Percentiles rank a stretch among this genome's conserved stretches.
These are phyloP conservation scores for Drosophila pruinosa DNA, from an alignment of 1,140 invertebrate genomes.

Conservation along the genomic window DNA sequence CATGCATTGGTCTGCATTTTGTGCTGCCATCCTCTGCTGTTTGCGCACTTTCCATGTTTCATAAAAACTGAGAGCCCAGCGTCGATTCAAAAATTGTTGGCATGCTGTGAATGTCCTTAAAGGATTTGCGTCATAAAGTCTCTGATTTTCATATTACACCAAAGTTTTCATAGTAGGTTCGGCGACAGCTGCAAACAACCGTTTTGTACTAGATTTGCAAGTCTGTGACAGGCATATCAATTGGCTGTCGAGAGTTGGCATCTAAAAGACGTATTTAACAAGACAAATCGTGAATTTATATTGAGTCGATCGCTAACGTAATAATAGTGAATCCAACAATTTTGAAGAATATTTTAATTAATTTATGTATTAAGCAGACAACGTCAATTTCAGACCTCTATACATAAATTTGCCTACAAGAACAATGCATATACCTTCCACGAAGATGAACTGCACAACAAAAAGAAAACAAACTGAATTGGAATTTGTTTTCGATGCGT, in stretches of 20 bases:
- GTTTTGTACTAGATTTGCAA: constrained; percentile 39
- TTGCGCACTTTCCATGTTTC: constrained; percentile 50
- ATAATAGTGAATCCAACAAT: too few relatives aligned
- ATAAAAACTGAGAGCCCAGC: not conserved
- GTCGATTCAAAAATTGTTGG: constrained; percentile 22
- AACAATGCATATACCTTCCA: not conserved
- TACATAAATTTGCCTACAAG: not conserved
- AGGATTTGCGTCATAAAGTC: constrained; percentile 54
- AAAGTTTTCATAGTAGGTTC: not conserved
- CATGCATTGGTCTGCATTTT: not conserved
- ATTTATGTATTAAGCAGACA: too few relatives aligned
- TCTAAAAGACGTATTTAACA: too few relatives aligned
- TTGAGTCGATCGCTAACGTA: too few relatives aligned
- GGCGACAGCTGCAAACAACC: constrained; percentile 41
- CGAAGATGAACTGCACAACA: not conserved
- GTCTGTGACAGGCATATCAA: not conserved
- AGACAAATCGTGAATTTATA: too few relatives aligned
- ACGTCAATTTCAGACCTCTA: too few relatives aligned
- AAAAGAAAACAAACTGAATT: not conserved
- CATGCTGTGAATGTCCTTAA: constrained; percentile 52
- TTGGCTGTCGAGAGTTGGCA: not conserved
- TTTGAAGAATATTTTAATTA: not conserved
- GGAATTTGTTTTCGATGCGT: constrained; percentile 11
- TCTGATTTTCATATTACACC: constrained; percentile 5
- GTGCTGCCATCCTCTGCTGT: constrained; percentile 31